phyloP scores from a whole-genome alignment of 2,888 invertebrate genomes.

The Zygaena filipendulae region DNA sequence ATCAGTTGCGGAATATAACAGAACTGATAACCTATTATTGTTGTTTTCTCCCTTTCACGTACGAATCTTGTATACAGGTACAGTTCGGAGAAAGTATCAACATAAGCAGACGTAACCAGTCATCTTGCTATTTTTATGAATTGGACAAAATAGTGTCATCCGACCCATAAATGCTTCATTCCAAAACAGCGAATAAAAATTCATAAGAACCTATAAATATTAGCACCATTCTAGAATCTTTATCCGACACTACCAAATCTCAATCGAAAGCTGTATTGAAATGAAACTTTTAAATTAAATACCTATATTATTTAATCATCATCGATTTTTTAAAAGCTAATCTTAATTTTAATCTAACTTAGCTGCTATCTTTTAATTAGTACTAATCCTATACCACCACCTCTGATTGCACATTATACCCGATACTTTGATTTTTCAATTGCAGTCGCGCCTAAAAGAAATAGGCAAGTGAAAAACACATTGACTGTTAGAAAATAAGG shows the following conservation, averaged over 20 bases:
- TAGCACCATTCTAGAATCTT: slow-evolving; percentile 46
- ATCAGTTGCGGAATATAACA: too few species aligned
- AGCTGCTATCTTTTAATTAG: slow-evolving; percentile 44
- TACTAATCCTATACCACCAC: slow-evolving; percentile 72
- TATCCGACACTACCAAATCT: too few species aligned
- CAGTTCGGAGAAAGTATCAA: too few species aligned
- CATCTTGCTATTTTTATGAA: too few species aligned
- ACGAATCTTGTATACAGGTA: too few species aligned
- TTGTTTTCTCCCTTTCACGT: too few species aligned
- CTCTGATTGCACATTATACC: slow-evolving; percentile 88
- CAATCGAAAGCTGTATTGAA: slow-evolving; percentile 49
- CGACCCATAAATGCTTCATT: slow-evolving; percentile 56
- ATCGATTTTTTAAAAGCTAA: slow-evolving; percentile 34
- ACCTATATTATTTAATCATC: too few species aligned
- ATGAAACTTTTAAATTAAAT: slow-evolving; percentile 45
- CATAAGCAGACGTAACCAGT: too few species aligned
- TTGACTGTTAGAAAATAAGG: slow-evolving; percentile 64
- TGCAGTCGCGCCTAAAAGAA: slow-evolving; percentile 57
- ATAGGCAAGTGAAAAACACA: slow-evolving; percentile 39
- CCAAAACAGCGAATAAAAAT: slow-evolving; percentile 44
- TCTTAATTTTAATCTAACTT: slow-evolving; percentile 32
- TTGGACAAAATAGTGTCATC: slow-evolving; percentile 63
- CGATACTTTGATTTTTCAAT: slow-evolving; percentile 74
- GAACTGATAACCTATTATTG: too few species aligned
- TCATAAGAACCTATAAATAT: too few species aligned